Evolutionary conservation across 2,797 vertebrate genomes (phyloP).

Genomic region (Sebastolobus alascanus): DNA sequence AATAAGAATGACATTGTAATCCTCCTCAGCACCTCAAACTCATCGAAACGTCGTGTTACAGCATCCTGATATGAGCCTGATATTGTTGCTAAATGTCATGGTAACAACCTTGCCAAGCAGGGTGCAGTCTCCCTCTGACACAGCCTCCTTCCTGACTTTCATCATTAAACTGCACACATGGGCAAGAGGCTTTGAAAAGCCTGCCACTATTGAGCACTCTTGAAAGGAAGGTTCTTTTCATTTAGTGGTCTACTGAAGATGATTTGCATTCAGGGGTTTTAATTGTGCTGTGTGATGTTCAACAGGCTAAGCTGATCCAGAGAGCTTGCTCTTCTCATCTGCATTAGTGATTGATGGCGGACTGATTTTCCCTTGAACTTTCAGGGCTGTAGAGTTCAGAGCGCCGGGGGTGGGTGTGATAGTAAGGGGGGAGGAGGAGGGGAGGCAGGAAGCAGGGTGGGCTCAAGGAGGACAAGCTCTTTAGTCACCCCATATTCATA

Average conservation of each 20-base stretch:
- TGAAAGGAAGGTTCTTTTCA: conserved; percentile 75
- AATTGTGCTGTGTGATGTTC: conserved; percentile 79
- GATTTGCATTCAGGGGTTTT: conserved; percentile 80
- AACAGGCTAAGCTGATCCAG: conserved; percentile 74
- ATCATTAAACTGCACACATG: conserved; percentile 72
- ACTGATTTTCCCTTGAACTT: conserved; percentile 79
- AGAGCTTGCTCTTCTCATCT: conserved; percentile 70
- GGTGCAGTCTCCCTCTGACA: conserved; percentile 54
- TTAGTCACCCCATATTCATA: conserved; percentile 38
- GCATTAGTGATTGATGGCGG: conserved; percentile 75
- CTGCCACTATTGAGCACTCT: conserved; percentile 67
- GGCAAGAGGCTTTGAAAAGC: conserved; percentile 68
- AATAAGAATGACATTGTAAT: conserved; percentile 40
- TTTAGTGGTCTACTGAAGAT: conserved; percentile 73
- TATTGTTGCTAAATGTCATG: conserved; percentile 65
- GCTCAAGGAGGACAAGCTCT: conserved; percentile 54
- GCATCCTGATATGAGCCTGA: conserved; percentile 39
- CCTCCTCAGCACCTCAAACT: conserved; percentile 39
- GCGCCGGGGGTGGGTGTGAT: conserved; percentile 34
- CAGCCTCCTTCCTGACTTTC: conserved; percentile 70
- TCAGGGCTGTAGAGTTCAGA: conserved; percentile 62
- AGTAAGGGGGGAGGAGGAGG: conserved; percentile 6
- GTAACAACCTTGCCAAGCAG: conserved; percentile 62
- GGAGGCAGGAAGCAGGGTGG: conserved; percentile 42
- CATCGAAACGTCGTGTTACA: conserved; percentile 26